Conservation (phyloP, 2,888 invertebrate genomes). For the Vanessa cardui region DNA sequence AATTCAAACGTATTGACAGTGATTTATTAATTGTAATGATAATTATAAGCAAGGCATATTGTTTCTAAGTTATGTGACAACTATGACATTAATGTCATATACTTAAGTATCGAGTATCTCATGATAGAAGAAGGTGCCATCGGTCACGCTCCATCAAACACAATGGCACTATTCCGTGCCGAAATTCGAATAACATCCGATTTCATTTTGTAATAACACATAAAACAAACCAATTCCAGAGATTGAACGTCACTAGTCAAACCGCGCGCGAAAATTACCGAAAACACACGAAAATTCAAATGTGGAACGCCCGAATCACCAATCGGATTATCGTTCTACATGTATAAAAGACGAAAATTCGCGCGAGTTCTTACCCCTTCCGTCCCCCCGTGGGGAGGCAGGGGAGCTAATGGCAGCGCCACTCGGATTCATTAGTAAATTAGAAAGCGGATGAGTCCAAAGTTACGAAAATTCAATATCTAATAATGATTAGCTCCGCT, state of each 20-base stretch:
- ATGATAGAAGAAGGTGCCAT: neutral
- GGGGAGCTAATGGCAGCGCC: constrained; percentile 76
- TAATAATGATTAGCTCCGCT: constrained; percentile 78
- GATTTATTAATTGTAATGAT: too few relatives aligned
- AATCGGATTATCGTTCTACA: constrained; percentile 81
- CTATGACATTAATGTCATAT: neutral
- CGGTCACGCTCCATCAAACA: constrained; percentile 5
- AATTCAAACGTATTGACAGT: neutral
- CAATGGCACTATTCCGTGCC: neutral
- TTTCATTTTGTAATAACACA: constrained; percentile 35
- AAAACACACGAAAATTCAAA: constrained; percentile 76
- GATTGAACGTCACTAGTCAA: constrained; percentile 52
- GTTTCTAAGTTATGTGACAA: too few relatives aligned
- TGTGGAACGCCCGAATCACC: constrained; percentile 77
- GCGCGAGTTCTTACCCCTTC: constrained; percentile 76
- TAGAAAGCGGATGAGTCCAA: constrained; percentile 83
- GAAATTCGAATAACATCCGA: constrained; percentile 2
- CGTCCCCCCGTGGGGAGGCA: constrained; percentile 47
- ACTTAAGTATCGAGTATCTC: neutral
- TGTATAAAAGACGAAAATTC: constrained; percentile 82
- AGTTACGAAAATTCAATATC: constrained; percentile 84
- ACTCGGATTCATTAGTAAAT: constrained; percentile 84
- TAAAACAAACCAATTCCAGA: constrained; percentile 53
- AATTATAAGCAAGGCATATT: too few relatives aligned
- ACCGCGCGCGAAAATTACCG: constrained; percentile 60